Base-by-base conservation (phyloP, 2,113 vertebrate genomes). In the Chaetura pelagica region DNA sequence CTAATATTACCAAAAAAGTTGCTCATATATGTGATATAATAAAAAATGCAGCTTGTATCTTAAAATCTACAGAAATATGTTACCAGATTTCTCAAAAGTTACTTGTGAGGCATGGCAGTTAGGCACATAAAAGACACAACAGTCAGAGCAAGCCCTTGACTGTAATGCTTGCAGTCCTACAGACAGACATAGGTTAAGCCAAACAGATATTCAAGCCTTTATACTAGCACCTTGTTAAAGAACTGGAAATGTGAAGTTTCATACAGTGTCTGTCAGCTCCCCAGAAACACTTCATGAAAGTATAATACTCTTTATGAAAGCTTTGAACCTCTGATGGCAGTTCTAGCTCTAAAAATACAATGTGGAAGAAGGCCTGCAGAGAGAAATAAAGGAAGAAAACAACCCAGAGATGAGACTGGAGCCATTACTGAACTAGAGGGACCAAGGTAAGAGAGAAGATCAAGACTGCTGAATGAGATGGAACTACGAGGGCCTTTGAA, bases 351-450 rank as follows among this genome's bases (percentile, higher is more conserved):
- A 51, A 91, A 90, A 88, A 57, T 30, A 55, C 63, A 63, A 10
- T 2, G 20, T 51, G 20, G 48, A 51, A 85, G 24, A 92, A 83
- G 22, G 54, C 48, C 72, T 81, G 64, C 58, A 69, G 62, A 75
- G 62, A 80, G 15, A 29, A 83, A 64, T 40, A 87, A 72, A 83
- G 54, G 29, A 87, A 63, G 35, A 85, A 83, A 94, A 92, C 34
- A 88, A 64, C 12, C 9, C 4, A 1, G 38, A 54, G 58, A 21
- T 87, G 89, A 85, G 59, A 54, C 49, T 61, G 14, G 16, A 84
- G 40, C n/a, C 44, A 10, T 55, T 78, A 44, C 22, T 35, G 66
- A 51, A 63, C 14, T 66, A 89, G 52, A 23, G 34, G 11, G 6
- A 87, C 22, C 15, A 54, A 80, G 21, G 12, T 20, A 29, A 69